Conservation (phyloP, 2,888 invertebrate genomes). For the Cecidostiba fungosa region DNA sequence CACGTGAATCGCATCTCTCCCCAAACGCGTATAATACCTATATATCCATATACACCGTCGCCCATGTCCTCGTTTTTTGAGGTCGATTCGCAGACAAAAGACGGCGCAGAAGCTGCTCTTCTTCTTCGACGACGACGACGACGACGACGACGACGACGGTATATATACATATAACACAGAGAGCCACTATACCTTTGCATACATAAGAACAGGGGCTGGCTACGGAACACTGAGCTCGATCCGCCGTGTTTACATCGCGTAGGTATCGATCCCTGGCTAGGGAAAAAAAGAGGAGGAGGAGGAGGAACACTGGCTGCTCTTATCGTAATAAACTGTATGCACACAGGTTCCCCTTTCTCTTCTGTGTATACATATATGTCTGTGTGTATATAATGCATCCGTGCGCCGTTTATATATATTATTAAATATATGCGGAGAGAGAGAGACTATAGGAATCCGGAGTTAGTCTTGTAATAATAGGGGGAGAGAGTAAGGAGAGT, state of each 20-base stretch:
- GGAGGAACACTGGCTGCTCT: slow-evolving; percentile 30
- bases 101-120: background rate
- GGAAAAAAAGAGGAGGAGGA: slow-evolving; percentile 14
- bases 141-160: too few species aligned
- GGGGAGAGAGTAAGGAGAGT: too few species aligned
- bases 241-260: slow-evolving; percentile 39
- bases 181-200: background rate
- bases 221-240: background rate
- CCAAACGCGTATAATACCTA: too few species aligned
- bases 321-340: slow-evolving; percentile 44
- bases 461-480: too few species aligned
- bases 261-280: slow-evolving; percentile 32
- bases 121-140: background rate
- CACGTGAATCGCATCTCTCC: background rate
- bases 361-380: background rate
- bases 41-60: background rate
- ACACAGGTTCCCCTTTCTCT: slow-evolving; percentile 7
- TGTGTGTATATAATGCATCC: background rate
- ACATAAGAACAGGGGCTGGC: background rate
- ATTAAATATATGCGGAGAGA: background rate
- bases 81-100: slow-evolving; percentile 45
- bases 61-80: slow-evolving; percentile 50
- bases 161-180: background rate
- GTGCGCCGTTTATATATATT: background rate
- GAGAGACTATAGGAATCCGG: background rate